Base-by-base conservation (phyloP, 2,797 vertebrate genomes). In the Sparidentex hasta region DNA sequence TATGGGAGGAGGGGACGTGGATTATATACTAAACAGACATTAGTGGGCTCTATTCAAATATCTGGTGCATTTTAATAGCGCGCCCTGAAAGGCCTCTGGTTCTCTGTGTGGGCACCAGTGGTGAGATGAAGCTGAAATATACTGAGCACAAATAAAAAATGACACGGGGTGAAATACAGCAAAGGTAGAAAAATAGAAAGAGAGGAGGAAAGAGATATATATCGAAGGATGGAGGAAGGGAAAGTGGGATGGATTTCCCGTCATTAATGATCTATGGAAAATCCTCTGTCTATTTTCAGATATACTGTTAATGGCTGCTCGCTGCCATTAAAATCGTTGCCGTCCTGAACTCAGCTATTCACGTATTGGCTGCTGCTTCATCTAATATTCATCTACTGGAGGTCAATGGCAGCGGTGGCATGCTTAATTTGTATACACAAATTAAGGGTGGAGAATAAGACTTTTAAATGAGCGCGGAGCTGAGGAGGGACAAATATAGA, bases 181-280 rank as follows among this genome's bases (percentile, higher is more conserved):
- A 70, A 86, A 91, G 78, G 70, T 56, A 76, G 78, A 92, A 80
- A 90, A 91, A 92, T 64, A 86, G 78, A 87, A 86, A 85, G 80
- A 88, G 71, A 69, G 64, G 51, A 71, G 74, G 83, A 83, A 85
- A 90, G 84, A 88, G 76, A 91, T 82, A 91, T 86, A 90, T 92
- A 92, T 80, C 67, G 89, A 90, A 74, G 87, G 90, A 92, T 84
- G 82, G 85, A 90, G 80, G 87, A 79, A 91, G 87, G 81, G 90
- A 93, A 87, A 88, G 84, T 88, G 81, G 87, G 89, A 95, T 95
- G 79, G 95, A 96, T 96, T 95, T 95, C 80, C 94, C 84, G 90
- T 95, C 95, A 94, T 93, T 93, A 92, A 93, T 95, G 94, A 96
- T 96, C 93, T 95, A 95, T 95, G 93, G 91, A 93, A 93, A 95